phyloP scores from a whole-genome alignment of 2,113 vertebrate genomes.

The Tauraco erythrolophus region DNA sequence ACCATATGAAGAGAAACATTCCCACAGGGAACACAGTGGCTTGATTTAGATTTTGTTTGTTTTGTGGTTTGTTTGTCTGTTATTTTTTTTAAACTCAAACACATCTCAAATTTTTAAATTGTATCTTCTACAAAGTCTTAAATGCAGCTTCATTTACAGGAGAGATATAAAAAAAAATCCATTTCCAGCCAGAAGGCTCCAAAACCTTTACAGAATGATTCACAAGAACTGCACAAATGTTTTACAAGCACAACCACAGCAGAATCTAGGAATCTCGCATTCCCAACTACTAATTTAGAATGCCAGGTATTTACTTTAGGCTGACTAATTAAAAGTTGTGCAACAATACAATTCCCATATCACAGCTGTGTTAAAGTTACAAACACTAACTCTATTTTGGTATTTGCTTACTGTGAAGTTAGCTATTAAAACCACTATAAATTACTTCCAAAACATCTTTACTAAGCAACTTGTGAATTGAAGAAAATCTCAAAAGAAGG shows the following conservation, averaged over 20 bases:
- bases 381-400: background rate
- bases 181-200: background rate
- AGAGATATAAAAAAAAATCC: background rate
- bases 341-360: background rate
- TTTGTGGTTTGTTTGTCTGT: background rate
- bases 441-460: background rate
- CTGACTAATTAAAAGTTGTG: background rate
- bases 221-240: background rate
- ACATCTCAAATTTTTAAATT: background rate
- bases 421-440: background rate
- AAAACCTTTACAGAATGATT: background rate
- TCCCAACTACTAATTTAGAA: background rate
- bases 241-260: background rate
- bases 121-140: background rate
- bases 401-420: background rate
- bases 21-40: constrained; percentile 65
- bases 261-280: background rate
- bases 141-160: background rate
- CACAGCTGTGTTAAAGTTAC: background rate
- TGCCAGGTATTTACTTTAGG: background rate
- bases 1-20: constrained; percentile 80
- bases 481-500: background rate
- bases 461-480: background rate
- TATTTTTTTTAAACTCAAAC: background rate
- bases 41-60: background rate